Conservation (phyloP, 2,797 vertebrate species). For the Scolopax rusticola region DNA sequence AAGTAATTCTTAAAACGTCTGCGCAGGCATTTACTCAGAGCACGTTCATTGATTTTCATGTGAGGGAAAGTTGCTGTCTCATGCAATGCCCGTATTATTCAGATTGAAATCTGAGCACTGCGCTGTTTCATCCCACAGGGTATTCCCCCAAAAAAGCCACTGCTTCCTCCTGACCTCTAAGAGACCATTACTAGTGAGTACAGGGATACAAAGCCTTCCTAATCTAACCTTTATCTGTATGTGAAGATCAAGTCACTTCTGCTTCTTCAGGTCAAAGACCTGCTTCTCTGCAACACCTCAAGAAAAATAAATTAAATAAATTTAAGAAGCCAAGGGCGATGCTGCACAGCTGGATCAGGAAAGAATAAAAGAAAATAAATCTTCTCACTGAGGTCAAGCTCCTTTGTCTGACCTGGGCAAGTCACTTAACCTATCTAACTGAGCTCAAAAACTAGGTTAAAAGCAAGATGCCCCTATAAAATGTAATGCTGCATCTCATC, state of each 20-base stretch:
- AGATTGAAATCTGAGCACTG: conserved; percentile 42
- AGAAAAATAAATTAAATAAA: not conserved
- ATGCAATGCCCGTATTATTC: conserved; percentile 13
- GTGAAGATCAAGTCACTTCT: not conserved
- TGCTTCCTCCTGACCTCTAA: not conserved
- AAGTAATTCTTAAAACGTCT: conserved; percentile 33
- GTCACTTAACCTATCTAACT: not conserved
- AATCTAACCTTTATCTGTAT: not conserved
- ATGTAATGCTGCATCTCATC: conserved; percentile 46
- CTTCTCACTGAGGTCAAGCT: not conserved
- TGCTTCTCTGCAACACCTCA: not conserved
- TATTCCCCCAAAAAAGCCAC: conserved; percentile 30
- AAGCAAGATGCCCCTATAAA: conserved; percentile 34
- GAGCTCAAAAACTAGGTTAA: conserved; percentile 45
- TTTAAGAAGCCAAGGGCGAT: not conserved
- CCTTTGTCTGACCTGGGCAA: not conserved
- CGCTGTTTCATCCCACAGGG: conserved; percentile 5
- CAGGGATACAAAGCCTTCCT: not conserved
- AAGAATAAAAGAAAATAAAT: not conserved
- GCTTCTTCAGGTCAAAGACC: not conserved
- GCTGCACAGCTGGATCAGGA: fast-evolving
- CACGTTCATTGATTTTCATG: conserved; percentile 30
- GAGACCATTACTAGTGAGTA: not conserved
- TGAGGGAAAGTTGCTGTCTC: conserved; percentile 59
- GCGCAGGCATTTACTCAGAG: conserved; percentile 24